Evolutionary conservation across 2,888 invertebrate species (phyloP).

Genomic region (Euproctis similis): DNA sequence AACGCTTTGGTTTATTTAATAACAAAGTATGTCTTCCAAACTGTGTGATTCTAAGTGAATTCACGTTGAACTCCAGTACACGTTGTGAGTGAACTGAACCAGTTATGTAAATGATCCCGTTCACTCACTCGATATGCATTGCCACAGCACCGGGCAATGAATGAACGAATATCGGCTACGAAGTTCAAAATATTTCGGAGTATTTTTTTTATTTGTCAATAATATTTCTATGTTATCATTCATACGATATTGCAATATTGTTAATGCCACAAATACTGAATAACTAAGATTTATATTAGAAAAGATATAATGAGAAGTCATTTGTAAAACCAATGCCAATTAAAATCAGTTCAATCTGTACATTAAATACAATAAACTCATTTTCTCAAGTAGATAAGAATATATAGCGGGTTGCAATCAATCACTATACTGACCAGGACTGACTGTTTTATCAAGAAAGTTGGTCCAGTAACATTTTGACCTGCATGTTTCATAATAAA

Average conservation of each 20-base stretch:
- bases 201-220: too few relatives aligned
- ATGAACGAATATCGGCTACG: constrained; percentile 18
- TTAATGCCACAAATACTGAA: too few relatives aligned
- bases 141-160: constrained; percentile 14
- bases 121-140: constrained; percentile 27
- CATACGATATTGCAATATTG: too few relatives aligned
- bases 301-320: too few relatives aligned
- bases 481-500: constrained; percentile 29
- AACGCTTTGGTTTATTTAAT: too few relatives aligned
- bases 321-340: too few relatives aligned
- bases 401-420: constrained; percentile 18
- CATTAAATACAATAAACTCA: constrained; percentile 3
- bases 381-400: constrained; percentile 8
- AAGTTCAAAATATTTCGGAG: constrained; percentile 14
- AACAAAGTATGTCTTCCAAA: too few relatives aligned
- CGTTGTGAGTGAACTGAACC: too few relatives aligned
- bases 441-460: constrained; percentile 32
- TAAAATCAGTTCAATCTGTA: constrained; percentile 6
- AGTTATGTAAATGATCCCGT: constrained; percentile 24
- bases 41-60: too few relatives aligned
- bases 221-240: too few relatives aligned
- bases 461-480: constrained; percentile 27
- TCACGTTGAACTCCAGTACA: constrained; percentile 7
- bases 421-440: too few relatives aligned
- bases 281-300: too few relatives aligned